Percentiles rank a stretch among this genome's conserved stretches.
These are phyloP conservation scores for Metridium senile DNA, from an alignment of 92 coral and sea anemone genomes.

Conservation along the genomic window DNA sequence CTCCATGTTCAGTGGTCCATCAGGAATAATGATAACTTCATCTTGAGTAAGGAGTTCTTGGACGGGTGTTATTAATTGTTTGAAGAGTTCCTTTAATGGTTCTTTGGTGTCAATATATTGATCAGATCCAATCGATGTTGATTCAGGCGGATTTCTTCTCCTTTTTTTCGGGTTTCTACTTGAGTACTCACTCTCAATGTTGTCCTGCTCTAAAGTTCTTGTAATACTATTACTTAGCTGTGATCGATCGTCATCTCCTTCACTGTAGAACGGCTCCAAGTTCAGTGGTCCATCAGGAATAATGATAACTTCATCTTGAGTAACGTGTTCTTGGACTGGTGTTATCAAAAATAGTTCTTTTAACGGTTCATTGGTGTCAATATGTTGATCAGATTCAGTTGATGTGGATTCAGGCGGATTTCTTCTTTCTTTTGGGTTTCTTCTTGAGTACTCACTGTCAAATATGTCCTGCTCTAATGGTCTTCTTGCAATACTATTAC, in stretches of 20 bases:
- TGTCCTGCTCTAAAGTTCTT: background rate
- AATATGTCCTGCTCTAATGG: background rate
- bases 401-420: too few species aligned
- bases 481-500: background rate
- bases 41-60: background rate
- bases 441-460: too few species aligned
- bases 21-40: conserved; percentile 28
- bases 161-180: too few species aligned
- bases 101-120: too few species aligned
- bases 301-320: conserved; percentile 17
- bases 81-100: conserved; percentile 11
- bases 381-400: too few species aligned
- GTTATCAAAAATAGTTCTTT: conserved; percentile 4
- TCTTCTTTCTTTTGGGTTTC: too few species aligned
- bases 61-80: conserved; percentile 10
- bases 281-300: conserved; percentile 32
- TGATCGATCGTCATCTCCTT: too few species aligned
- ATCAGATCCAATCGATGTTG: too few species aligned
- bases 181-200: too few species aligned
- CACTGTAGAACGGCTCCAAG: conserved; percentile 19
- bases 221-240: too few species aligned
- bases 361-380: conserved; percentile 23
- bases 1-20: conserved; percentile 23
- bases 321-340: conserved; percentile 9
- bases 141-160: too few species aligned